Conservation (phyloP, 1,140 invertebrate genomes). For the Camponotus pennsylvanicus region DNA sequence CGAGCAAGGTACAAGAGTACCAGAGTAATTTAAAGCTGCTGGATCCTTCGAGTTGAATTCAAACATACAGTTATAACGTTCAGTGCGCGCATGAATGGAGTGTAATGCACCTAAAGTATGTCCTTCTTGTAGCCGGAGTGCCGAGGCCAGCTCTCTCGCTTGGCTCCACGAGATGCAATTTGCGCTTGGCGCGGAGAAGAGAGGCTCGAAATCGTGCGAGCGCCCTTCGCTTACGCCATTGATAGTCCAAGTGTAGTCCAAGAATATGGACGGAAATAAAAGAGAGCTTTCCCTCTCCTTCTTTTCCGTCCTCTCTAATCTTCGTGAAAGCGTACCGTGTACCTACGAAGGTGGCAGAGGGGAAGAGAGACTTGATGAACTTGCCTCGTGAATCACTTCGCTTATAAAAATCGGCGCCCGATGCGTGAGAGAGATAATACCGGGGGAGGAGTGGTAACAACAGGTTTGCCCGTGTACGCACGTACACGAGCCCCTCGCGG, state of each 20-base stretch:
- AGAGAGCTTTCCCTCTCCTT: neutral
- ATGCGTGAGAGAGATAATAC: constrained; percentile 82
- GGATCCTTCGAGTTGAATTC: constrained; percentile 48
- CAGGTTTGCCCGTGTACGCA: constrained; percentile 79
- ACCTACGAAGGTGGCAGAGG: constrained; percentile 58
- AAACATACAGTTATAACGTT: constrained; percentile 52
- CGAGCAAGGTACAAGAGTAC: constrained; percentile 14
- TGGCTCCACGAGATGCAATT: constrained; percentile 33
- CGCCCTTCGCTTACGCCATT: constrained; percentile 33
- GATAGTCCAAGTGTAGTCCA: constrained; percentile 15
- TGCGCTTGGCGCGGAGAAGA: constrained; percentile 2
- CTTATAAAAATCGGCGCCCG: constrained; percentile 81
- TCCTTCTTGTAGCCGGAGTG: constrained; percentile 3
- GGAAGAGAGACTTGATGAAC: constrained; percentile 80
- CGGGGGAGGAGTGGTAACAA: constrained; percentile 81
- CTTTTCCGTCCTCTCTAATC: constrained; percentile 69
- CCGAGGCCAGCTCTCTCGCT: constrained; percentile 13
- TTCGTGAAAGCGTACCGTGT: constrained; percentile 74
- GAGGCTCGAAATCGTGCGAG: constrained; percentile 42
- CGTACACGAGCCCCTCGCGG: constrained; percentile 39
- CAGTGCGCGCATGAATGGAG: constrained; percentile 50
- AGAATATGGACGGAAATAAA: constrained; percentile 41
- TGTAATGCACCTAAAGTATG: constrained; percentile 57
- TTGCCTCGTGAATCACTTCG: constrained; percentile 83
- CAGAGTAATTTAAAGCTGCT: constrained; percentile 36